These are phyloP conservation scores for Crepidodera aurea DNA, from an alignment of 2,888 invertebrate genomes.

Conservation along the genomic window DNA sequence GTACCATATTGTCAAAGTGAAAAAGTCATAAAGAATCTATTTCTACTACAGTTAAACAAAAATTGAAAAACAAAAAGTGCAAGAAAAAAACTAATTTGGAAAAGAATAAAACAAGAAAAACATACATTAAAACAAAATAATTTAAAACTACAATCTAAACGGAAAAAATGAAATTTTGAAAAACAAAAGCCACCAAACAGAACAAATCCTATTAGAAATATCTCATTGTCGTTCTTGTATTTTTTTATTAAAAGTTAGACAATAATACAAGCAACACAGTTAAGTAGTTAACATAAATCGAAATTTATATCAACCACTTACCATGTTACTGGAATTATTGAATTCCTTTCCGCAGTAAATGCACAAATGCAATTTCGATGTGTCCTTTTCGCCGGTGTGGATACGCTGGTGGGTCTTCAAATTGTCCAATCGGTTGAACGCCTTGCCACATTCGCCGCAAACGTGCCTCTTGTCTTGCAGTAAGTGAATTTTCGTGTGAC, in stretches of 20 bases:
- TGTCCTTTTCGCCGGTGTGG: constrained; percentile 59
- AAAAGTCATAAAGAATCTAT: too few relatives aligned
- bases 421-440: constrained; percentile 66
- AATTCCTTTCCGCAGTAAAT: constrained; percentile 62
- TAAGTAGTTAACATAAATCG: constrained; percentile 40
- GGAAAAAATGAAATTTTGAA: too few relatives aligned
- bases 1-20: too few relatives aligned
- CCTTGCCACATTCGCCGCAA: constrained; percentile 71
- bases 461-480: constrained; percentile 62
- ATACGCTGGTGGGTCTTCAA: constrained; percentile 60
- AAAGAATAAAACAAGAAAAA: too few relatives aligned
- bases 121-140: too few relatives aligned
- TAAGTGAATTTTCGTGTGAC: constrained; percentile 71
- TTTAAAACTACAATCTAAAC: not conserved
- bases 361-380: constrained; percentile 59
- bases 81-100: too few relatives aligned
- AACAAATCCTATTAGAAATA: constrained; percentile 25
- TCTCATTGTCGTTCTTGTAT: not conserved
- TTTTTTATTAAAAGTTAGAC: constrained; percentile 25
- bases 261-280: constrained; percentile 40
- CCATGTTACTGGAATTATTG: constrained; percentile 63
- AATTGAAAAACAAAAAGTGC: too few relatives aligned
- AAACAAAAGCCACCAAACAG: constrained; percentile 22
- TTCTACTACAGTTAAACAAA: too few relatives aligned
- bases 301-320: constrained; percentile 46